Percentiles rank a stretch among this genome's conserved stretches.
phyloP scores from a whole-genome alignment of 2,797 vertebrate species.

The Amazona ochrocephala region DNA sequence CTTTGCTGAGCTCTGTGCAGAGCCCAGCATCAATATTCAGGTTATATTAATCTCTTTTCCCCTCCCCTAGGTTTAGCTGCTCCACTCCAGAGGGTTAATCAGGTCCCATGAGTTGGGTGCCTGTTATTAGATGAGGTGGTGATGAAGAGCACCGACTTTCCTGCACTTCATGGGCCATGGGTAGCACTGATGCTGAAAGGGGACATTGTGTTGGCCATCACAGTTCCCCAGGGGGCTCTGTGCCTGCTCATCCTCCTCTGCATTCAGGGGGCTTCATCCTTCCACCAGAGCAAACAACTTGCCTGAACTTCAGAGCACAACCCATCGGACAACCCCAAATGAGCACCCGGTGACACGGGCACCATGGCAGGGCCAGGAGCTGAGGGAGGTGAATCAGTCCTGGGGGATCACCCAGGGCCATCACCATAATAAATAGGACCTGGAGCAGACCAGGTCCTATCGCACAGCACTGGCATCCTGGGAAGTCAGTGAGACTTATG shows the following conservation, averaged over 20 bases:
- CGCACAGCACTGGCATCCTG: fast-evolving
- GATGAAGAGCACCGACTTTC: neutral
- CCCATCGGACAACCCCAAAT: neutral
- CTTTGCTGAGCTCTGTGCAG: neutral
- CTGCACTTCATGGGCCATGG: neutral
- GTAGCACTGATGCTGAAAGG: neutral
- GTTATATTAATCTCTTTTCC: neutral
- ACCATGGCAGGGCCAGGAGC: neutral
- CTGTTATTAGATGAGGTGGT: neutral
- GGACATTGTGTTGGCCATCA: fast-evolving
- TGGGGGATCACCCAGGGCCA: neutral
- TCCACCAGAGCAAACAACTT: neutral
- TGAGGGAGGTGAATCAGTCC: neutral
- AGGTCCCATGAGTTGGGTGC: neutral
- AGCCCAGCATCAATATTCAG: neutral
- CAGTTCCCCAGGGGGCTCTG: fast-evolving
- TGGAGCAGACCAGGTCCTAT: neutral
- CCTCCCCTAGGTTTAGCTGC: neutral
- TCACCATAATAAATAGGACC: neutral
- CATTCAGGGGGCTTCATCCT: neutral
- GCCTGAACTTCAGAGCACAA: neutral
- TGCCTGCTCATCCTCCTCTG: neutral
- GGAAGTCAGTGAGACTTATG: neutral
- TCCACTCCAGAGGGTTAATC: neutral
- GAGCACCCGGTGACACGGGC: fast-evolving